Base-by-base conservation (phyloP, 2,797 vertebrate genomes). In the Chaenodraco wilsoni region DNA sequence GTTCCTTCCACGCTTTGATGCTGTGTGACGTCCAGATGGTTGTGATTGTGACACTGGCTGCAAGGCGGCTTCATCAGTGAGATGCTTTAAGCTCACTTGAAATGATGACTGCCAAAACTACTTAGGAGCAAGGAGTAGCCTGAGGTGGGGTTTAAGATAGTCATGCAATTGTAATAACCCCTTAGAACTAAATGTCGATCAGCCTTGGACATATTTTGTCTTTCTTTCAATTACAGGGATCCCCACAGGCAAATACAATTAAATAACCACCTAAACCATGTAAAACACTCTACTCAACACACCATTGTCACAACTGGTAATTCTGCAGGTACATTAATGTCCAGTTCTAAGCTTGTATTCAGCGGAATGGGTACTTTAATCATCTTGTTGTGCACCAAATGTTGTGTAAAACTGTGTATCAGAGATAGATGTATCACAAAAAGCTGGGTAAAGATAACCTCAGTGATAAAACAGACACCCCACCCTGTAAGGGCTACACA, bases 11-110 rank as follows among this genome's bases (percentile, higher is more conserved):
- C 15, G 67, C 82, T 88, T 87, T 86, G 86, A 89, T 88, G 81
- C 52, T 63, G 44, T 45, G 11, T 77, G 81, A 89, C 21, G 33
- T 82, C 85, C 87, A 87, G 87, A 87, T 87, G 87, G 81, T 84
- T 81, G 69, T 17, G 85, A 90, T 78, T 83, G 84, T 69, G 77
- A 78, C 80, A 77, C 74, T 56, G 21, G 73, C 78, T 71, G 57
- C 11, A 11, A 60, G 62, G 68, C 68, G 7, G 81, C 64, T 69
- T 79, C 71, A 71, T 74, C 84, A 76, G 52, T 10, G 59, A 74
- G 52, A 71, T 6, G 27, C 64, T 68, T 37, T 12, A 40, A 60
- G 77, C 60, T 78, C 55, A 58, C 56, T 69, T 85, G 58, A 73
- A 71, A 76, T 72, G 68, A 81, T 51, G 61, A 74, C 77, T 3